Percentiles rank a stretch among this genome's conserved stretches.
These are phyloP conservation scores for Harpegnathos saltator DNA, from an alignment of 1,140 invertebrate genomes.

Conservation along the genomic window DNA sequence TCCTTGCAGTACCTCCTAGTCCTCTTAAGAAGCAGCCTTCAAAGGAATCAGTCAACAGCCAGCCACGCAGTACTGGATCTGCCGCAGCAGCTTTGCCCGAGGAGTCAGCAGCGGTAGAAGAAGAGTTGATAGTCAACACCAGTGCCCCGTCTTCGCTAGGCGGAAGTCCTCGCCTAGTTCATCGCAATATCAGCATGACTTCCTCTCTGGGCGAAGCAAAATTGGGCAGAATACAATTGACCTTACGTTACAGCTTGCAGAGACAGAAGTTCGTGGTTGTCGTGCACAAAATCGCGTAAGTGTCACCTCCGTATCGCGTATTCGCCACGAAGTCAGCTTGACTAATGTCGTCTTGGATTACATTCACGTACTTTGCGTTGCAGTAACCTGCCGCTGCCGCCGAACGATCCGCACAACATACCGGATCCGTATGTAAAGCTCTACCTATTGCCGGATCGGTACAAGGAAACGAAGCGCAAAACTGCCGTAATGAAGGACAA, in stretches of 20 bases:
- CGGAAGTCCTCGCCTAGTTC: conserved; percentile 77
- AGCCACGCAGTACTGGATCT: conserved; percentile 75
- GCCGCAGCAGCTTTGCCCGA: conserved; percentile 67
- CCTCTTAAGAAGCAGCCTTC: conserved; percentile 82
- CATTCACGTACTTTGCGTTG: conserved; percentile 69
- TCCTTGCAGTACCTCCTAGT: conserved; percentile 76
- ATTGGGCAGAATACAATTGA: conserved; percentile 93
- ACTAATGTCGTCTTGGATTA: background rate
- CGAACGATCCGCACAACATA: conserved; percentile 93
- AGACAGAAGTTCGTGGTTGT: conserved; percentile 93
- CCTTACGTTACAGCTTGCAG: conserved; percentile 93
- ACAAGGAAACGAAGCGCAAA: conserved; percentile 96
- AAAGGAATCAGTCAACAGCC: conserved; percentile 83
- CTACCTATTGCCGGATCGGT: conserved; percentile 95
- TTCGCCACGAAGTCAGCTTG: background rate
- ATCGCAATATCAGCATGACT: conserved; percentile 84
- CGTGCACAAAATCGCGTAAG: conserved; percentile 95
- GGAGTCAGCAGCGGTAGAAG: conserved; percentile 73
- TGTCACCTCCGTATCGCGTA: conserved; percentile 72
- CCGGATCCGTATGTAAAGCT: conserved; percentile 98
- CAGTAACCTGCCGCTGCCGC: conserved; percentile 92
- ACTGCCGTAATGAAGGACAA: conserved; percentile 95
- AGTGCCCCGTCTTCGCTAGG: conserved; percentile 65
- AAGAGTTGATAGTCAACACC: conserved; percentile 74
- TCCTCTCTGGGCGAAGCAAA: conserved; percentile 89